Percentiles rank a stretch among this genome's conserved stretches.
These are phyloP conservation scores for Falco columbarius DNA, from an alignment of 2,797 vertebrate genomes.

Conservation along the genomic window DNA sequence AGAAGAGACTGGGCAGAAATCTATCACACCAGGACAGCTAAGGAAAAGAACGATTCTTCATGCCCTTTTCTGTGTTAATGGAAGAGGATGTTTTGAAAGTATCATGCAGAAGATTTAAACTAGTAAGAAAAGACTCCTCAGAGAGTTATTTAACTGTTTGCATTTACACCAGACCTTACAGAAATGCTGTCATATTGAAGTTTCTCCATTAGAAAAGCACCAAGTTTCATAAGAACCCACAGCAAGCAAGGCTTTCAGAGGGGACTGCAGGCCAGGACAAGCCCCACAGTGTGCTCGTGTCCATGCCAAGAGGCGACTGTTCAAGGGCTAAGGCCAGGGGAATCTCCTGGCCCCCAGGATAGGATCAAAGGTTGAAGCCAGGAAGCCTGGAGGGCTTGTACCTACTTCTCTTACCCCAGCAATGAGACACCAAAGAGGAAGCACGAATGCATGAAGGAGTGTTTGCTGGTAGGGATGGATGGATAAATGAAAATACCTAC, in stretches of 20 bases:
- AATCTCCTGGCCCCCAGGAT: background rate
- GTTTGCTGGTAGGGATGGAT: background rate
- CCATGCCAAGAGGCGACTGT: background rate
- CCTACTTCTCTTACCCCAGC: background rate
- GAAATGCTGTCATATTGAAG: background rate
- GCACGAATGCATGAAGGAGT: background rate
- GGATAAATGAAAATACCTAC: background rate
- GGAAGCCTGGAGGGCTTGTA: background rate
- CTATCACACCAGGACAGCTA: background rate
- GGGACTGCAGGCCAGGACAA: background rate
- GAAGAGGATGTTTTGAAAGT: conserved; percentile 32
- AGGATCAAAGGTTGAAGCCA: background rate
- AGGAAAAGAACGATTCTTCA: background rate
- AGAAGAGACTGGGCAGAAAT: background rate
- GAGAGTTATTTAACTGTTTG: background rate
- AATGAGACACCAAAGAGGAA: background rate
- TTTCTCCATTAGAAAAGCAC: background rate
- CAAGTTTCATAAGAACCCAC: background rate
- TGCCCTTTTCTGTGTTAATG: too few relatives aligned
- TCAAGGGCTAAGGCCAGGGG: background rate
- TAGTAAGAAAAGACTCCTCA: background rate
- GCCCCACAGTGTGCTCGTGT: accelerated
- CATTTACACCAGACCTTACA: background rate
- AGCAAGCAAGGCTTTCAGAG: background rate
- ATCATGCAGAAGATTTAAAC: background rate